Percentiles rank a stretch among this genome's conserved stretches.
phyloP scores from a whole-genome alignment of 2,797 vertebrate genomes.

The Cyprinella venusta region DNA sequence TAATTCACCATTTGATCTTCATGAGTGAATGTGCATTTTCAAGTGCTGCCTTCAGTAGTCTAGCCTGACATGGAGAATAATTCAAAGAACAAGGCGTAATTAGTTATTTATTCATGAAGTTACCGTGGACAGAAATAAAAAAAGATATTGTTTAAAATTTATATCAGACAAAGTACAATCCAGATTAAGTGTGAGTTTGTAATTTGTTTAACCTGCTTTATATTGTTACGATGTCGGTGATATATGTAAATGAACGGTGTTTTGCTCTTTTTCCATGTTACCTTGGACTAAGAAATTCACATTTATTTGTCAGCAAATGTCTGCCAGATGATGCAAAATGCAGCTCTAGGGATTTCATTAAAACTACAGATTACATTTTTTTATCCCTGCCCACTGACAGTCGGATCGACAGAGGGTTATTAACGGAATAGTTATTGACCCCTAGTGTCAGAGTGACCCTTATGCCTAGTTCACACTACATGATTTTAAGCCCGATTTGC shows the following conservation, averaged over 20 bases:
- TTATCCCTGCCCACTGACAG: not conserved
- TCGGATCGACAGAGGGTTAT: not conserved
- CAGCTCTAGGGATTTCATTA: not conserved
- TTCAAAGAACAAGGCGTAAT: not conserved
- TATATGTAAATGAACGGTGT: not conserved
- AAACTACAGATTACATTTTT: not conserved
- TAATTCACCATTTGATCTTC: slow-evolving; percentile 37
- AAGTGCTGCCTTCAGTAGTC: slow-evolving; percentile 26
- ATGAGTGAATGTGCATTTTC: slow-evolving; percentile 16
- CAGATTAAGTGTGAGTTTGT: not conserved
- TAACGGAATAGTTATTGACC: too few species aligned
- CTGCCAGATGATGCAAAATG: not conserved
- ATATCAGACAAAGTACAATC: not conserved
- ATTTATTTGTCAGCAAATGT: not conserved
- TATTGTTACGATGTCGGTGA: not conserved
- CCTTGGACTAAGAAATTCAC: not conserved
- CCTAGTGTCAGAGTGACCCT: too few species aligned
- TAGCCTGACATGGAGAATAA: slow-evolving; percentile 16
- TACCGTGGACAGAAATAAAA: not conserved
- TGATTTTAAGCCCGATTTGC: too few species aligned
- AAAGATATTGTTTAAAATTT: not conserved
- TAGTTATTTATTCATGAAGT: slow-evolving; percentile 5
- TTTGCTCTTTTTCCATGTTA: not conserved
- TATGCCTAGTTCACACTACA: too few species aligned
- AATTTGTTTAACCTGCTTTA: not conserved